phyloP scores from a whole-genome alignment of 2,797 vertebrate genomes.

The Rhinichthys osculus region DNA sequence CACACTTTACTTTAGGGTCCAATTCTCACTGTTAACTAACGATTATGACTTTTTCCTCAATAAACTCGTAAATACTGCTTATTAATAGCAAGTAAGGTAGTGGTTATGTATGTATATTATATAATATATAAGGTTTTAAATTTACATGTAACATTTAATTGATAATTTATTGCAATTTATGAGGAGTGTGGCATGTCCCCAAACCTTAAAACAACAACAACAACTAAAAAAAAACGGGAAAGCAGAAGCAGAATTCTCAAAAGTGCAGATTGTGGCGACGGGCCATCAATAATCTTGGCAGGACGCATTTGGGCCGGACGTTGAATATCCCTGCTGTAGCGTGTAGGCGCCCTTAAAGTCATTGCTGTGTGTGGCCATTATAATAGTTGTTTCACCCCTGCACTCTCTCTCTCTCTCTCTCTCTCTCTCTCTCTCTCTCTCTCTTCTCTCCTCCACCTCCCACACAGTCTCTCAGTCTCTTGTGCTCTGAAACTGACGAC shows the following conservation, averaged over 20 bases:
- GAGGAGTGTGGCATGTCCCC: background rate
- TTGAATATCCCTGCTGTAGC: slow-evolving; percentile 19
- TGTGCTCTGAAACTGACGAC: slow-evolving; percentile 25
- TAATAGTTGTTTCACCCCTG: slow-evolving; percentile 14
- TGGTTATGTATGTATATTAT: too few relatives aligned
- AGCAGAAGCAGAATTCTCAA: background rate
- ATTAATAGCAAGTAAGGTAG: background rate
- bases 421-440: background rate
- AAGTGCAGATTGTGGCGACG: slow-evolving; percentile 13
- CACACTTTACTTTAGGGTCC: too few relatives aligned
- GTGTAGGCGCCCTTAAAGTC: slow-evolving; percentile 32
- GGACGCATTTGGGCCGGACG: slow-evolving; percentile 11
- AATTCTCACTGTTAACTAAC: too few relatives aligned
- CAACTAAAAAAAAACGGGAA: background rate
- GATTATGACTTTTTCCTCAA: too few relatives aligned
- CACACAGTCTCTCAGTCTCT: slow-evolving; percentile 36
- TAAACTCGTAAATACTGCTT: background rate
- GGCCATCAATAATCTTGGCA: slow-evolving; percentile 35
- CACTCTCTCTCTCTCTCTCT: background rate
- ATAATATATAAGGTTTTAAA: background rate
- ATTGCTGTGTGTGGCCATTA: slow-evolving; percentile 22
- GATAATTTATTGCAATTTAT: background rate
- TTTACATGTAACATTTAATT: background rate
- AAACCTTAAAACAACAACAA: too few relatives aligned
- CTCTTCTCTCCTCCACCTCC: slow-evolving; percentile 19